Evolutionary conservation across 2,797 vertebrate genomes (phyloP).

Genomic region (Luscinia megarhynchos): DNA sequence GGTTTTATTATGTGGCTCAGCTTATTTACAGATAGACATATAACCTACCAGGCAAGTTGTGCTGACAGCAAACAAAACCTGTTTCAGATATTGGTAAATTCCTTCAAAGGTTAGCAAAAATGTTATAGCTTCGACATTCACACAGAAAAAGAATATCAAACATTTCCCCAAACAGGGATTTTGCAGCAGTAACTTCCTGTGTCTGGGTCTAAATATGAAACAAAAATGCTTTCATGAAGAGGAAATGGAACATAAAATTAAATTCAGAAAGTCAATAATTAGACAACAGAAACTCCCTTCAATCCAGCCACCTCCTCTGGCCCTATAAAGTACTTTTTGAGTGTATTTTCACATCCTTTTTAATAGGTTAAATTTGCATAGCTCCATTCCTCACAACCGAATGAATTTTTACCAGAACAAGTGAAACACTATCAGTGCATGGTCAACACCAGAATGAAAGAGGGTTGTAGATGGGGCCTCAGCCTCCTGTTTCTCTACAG

Average conservation of each 20-base stretch:
- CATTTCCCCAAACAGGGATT: background rate
- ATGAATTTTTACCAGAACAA: background rate
- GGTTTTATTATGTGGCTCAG: background rate
- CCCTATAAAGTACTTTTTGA: background rate
- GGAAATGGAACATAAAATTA: background rate
- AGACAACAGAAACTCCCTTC: background rate
- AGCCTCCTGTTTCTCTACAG: background rate
- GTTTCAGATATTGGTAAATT: background rate
- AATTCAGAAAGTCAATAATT: background rate
- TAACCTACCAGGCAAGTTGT: background rate
- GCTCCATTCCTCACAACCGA: background rate
- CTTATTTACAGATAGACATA: background rate
- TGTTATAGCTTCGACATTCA: background rate
- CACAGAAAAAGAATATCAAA: background rate
- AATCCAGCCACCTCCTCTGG: background rate
- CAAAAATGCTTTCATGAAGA: background rate
- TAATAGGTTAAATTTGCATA: background rate
- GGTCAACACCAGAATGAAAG: background rate
- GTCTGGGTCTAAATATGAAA: background rate
- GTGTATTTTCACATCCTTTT: background rate
- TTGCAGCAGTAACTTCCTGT: background rate
- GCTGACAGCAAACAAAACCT: background rate
- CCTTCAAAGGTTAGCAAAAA: background rate
- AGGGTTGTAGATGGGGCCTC: background rate
- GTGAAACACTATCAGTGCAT: background rate